Evolutionary conservation across 2,113 vertebrate genomes (phyloP).

Genomic region (Rattus norvegicus): GRCr8 NC_086020.1:27879501-27880000

Average conservation of each 20-base stretch:
- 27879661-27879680: background rate
- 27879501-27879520: background rate
- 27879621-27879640: background rate
- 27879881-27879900: constrained; percentile 1
- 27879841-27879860: background rate
- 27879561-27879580: background rate
- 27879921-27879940: constrained; percentile 6
- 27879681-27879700: background rate
- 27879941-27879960: background rate
- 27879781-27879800: background rate
- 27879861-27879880: background rate
- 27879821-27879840: background rate
- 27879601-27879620: background rate
- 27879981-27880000: background rate
- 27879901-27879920: background rate
- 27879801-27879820: constrained; percentile 1
- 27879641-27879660: background rate
- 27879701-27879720: background rate
- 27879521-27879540: background rate
- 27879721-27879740: constrained; percentile 28
- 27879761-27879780: constrained; percentile 18
- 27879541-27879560: background rate
- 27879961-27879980: background rate
- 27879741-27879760: constrained; percentile 14
- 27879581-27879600: background rate